Percentiles rank a stretch among this genome's conserved stretches.
Evolutionary conservation across 2,888 invertebrate species (phyloP).

Genomic region (Dromius quadrimaculatus): DNA sequence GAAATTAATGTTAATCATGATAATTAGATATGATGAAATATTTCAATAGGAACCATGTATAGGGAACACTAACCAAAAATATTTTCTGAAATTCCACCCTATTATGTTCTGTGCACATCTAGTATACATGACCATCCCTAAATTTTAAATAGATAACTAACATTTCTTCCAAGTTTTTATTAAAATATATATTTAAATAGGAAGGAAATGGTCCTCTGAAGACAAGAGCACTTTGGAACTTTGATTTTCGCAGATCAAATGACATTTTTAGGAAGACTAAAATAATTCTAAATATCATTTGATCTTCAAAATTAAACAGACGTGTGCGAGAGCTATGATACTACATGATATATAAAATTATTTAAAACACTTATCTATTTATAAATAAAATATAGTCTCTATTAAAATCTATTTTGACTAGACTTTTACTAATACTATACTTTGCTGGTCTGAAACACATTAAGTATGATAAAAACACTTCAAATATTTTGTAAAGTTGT

Average conservation of each 20-base stretch:
- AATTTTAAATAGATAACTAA: constrained; percentile 4
- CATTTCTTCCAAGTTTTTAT: not conserved
- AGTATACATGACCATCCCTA: constrained; percentile 12
- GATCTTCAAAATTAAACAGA: not conserved
- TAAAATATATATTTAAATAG: constrained; percentile 18
- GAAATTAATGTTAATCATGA: too few relatives aligned
- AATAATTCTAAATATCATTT: not conserved
- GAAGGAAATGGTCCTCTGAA: constrained; percentile 32
- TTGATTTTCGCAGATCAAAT: constrained; percentile 16
- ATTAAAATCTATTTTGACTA: not conserved
- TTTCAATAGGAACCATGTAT: too few relatives aligned
- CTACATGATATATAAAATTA: not conserved
- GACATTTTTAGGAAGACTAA: constrained; percentile 7
- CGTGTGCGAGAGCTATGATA: not conserved
- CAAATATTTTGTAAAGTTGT: not conserved
- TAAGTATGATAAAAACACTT: too few relatives aligned
- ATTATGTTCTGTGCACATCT: not conserved
- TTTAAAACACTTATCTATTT: not conserved
- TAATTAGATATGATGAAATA: too few relatives aligned
- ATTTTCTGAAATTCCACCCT: not conserved
- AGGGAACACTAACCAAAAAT: too few relatives aligned
- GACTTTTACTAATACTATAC: constrained; percentile 8
- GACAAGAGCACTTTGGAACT: constrained; percentile 38
- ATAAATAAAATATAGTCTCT: not conserved
- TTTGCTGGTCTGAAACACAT: not conserved